phyloP scores from a whole-genome alignment of 1,140 invertebrate genomes.

The Cryptotermes secundus region DNA sequence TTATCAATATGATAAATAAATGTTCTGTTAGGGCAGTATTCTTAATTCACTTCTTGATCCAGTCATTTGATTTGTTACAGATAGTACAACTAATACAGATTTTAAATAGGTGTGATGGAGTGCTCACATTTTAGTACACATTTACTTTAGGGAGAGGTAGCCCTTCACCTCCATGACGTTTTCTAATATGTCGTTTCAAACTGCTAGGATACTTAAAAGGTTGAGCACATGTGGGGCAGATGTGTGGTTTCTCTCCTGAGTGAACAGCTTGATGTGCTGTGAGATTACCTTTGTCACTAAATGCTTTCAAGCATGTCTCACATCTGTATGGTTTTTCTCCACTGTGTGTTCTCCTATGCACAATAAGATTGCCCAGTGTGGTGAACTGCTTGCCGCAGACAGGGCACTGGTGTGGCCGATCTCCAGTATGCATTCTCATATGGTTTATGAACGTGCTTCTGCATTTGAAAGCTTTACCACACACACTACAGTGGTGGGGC shows the following conservation, averaged over 20 bases:
- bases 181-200: slow-evolving; percentile 35
- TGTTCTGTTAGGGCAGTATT: no score
- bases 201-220: slow-evolving; percentile 41
- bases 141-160: neutral
- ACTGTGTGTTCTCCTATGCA: slow-evolving; percentile 65
- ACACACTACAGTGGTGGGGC: slow-evolving; percentile 67
- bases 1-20: no score
- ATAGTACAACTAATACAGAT: no score
- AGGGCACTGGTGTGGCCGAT: slow-evolving; percentile 63
- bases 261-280: slow-evolving; percentile 73
- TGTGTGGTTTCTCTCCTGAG: slow-evolving; percentile 32
- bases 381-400: slow-evolving; percentile 59
- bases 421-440: slow-evolving; percentile 57
- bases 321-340: slow-evolving; percentile 64
- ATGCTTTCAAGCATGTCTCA: slow-evolving; percentile 59
- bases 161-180: slow-evolving; percentile 28
- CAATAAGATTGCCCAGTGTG: slow-evolving; percentile 50
- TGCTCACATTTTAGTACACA: neutral
- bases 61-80: no score
- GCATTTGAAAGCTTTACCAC: slow-evolving; percentile 67
- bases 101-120: no score
- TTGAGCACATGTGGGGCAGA: slow-evolving; percentile 39
- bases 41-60: no score
- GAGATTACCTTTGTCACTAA: slow-evolving; percentile 68
- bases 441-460: slow-evolving; percentile 61